Base-by-base conservation (phyloP, 35 echinoderm and acorn worm species). In the Eucidaris tribuloides region DNA sequence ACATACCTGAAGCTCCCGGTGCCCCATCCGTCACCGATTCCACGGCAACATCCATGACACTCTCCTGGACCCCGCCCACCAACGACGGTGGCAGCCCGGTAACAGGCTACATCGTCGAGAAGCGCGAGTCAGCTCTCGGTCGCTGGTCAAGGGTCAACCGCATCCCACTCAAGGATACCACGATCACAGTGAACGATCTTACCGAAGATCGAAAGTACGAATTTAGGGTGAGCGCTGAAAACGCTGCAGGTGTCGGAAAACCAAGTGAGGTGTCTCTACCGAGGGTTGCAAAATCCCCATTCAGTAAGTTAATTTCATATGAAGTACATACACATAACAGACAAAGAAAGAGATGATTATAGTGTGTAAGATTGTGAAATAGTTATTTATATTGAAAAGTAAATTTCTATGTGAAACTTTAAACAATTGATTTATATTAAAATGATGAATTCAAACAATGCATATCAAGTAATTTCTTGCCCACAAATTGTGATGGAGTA, bases 141-240 rank as follows among this genome's bases (percentile, higher is more conserved):
- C 78, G 80, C 58, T 89, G 87, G 87, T 33, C 83, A 9, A 65
- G 35, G 1, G 77, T 88, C 52, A 97, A 91, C 77, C 71, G 81
- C 0, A 62, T 43, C n/a, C 68, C 89, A 19, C 37, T 90, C 30
- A 36, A 56, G 38, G 89, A 87, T 11, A 93, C 91, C 23, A 86
- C 50, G n/a, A 84, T 87, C 70, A 85, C 63, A 19, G 96, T 93
- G 37, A 83, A 62, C 37, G 89, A 81, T 24, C 84, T 99, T 6
- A 68, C 34, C 6, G 79, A 86, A 15, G 68, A 85, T 38, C 84
- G 82, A 7, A 83, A 92, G 30, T 99, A 99, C 49, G 65, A 42
- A 39, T 89, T 74, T 48, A 71, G 87, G 36, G 80, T 89, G 7
- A 89, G 46, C 20, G 87, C 87, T 35, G 79, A 89, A 14, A 89